These are phyloP conservation scores for Omphaloscelis lunosa DNA, from an alignment of 2,888 invertebrate species.

Conservation along the genomic window DNA sequence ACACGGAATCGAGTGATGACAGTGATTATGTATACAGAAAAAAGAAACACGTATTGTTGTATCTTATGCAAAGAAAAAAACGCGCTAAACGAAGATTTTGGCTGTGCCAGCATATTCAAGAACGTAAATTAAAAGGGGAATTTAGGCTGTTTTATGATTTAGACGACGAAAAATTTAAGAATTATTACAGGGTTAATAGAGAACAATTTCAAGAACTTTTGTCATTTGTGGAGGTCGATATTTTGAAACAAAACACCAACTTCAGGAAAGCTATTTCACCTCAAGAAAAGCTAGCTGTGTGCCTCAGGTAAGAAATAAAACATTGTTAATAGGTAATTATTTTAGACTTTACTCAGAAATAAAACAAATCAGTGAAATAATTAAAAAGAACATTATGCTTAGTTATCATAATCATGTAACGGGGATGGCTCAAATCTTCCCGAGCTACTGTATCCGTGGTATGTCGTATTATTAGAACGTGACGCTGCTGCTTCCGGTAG, in stretches of 20 bases:
- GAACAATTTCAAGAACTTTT: slow-evolving; percentile 46
- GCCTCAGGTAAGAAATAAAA: slow-evolving; percentile 41
- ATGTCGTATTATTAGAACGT: slow-evolving; percentile 37
- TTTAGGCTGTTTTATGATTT: slow-evolving; percentile 50
- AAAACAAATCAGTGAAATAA: slow-evolving; percentile 26
- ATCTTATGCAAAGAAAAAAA: slow-evolving; percentile 29
- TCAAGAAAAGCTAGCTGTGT: slow-evolving; percentile 36
- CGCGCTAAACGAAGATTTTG: slow-evolving; percentile 41
- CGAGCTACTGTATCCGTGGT: slow-evolving; percentile 31
- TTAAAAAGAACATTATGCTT: slow-evolving; percentile 37
- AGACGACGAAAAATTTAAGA: slow-evolving; percentile 48
- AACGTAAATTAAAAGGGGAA: slow-evolving; percentile 40
- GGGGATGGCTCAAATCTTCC: slow-evolving; percentile 34
- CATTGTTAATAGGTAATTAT: slow-evolving; percentile 32
- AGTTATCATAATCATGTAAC: slow-evolving; percentile 43
- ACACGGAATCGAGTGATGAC: slow-evolving; percentile 19
- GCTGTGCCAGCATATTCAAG: slow-evolving; percentile 48
- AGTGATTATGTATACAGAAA: slow-evolving; percentile 24
- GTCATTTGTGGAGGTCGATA: slow-evolving; percentile 45
- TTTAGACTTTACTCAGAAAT: slow-evolving; percentile 26
- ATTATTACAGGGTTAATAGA: slow-evolving; percentile 47
- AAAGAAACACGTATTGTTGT: slow-evolving; percentile 36
- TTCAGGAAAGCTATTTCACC: slow-evolving; percentile 43
- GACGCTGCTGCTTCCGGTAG: slow-evolving; percentile 32
- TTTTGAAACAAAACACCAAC: slow-evolving; percentile 45